Conservation (phyloP, 2,797 vertebrate genomes). For the Geotrypetes seraphini region DNA sequence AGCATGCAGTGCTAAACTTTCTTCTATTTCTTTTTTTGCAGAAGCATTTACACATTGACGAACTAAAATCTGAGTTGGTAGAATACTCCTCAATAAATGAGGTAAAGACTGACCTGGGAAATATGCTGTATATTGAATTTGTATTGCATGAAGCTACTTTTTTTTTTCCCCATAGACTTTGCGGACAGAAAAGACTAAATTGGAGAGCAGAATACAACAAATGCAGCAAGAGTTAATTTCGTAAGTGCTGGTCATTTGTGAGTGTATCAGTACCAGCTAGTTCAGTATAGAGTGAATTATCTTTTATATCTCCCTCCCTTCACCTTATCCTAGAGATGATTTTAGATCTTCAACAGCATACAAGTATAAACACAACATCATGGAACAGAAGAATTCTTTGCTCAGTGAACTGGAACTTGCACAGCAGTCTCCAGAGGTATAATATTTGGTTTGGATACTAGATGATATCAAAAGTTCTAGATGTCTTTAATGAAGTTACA, state of each 20-base stretch:
- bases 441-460: slow-evolving; percentile 3
- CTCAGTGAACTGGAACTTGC: slow-evolving; percentile 73
- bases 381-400: slow-evolving; percentile 54
- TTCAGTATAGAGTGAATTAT: neutral
- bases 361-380: slow-evolving; percentile 49
- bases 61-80: slow-evolving; percentile 61
- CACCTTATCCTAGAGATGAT: slow-evolving; percentile 32
- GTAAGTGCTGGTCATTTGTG: slow-evolving; percentile 44
- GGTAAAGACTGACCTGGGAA: slow-evolving; percentile 42
- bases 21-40: slow-evolving; percentile 32
- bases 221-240: slow-evolving; percentile 68
- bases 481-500: too few relatives aligned
- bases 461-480: too few relatives aligned
- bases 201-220: slow-evolving; percentile 66
- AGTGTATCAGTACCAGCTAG: neutral
- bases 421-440: slow-evolving; percentile 68
- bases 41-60: slow-evolving; percentile 66
- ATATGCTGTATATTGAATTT: neutral
- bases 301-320: slow-evolving; percentile 15
- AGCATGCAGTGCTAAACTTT: neutral
- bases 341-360: slow-evolving; percentile 46
- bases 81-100: slow-evolving; percentile 73
- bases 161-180: slow-evolving; percentile 50
- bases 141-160: neutral
- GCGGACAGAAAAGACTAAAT: slow-evolving; percentile 66